A percentile compares a stretch with the other conserved stretches of the same genome.
phyloP scores from a whole-genome alignment of 1,140 invertebrate species.

The Temnothorax longispinosus region DNA sequence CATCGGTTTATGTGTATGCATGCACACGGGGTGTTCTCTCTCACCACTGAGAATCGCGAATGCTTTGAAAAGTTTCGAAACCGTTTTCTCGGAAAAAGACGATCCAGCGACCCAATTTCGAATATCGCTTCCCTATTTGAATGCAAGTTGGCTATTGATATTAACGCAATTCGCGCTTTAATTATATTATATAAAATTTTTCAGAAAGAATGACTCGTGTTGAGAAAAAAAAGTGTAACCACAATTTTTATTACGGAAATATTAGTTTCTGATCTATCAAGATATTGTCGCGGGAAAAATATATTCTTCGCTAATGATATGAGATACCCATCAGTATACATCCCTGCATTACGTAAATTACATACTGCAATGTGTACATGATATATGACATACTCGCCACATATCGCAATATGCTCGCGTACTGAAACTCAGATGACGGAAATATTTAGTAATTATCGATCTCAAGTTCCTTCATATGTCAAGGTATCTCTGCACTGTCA shows the following conservation, averaged over 20 bases:
- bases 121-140: background rate
- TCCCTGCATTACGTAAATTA: constrained; percentile 21
- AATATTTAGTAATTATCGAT: constrained; percentile 45
- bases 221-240: no score
- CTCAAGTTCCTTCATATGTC: constrained; percentile 12
- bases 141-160: background rate
- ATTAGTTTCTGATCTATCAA: background rate
- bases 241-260: background rate
- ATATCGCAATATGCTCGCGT: background rate
- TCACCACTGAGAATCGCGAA: background rate
- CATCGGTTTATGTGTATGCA: background rate
- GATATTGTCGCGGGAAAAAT: background rate
- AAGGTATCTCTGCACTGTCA: background rate
- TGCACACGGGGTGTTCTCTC: constrained; percentile 3
- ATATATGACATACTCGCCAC: background rate
- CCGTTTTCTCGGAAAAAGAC: background rate
- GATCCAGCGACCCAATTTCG: background rate
- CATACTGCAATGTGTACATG: background rate
- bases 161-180: background rate
- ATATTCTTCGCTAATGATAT: background rate
- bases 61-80: background rate
- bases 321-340: background rate
- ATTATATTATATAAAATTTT: background rate
- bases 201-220: background rate
- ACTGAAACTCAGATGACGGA: constrained; percentile 31